Evolutionary conservation across 2,113 vertebrate species (phyloP).

Genomic region (Lipophrys pholis): DNA sequence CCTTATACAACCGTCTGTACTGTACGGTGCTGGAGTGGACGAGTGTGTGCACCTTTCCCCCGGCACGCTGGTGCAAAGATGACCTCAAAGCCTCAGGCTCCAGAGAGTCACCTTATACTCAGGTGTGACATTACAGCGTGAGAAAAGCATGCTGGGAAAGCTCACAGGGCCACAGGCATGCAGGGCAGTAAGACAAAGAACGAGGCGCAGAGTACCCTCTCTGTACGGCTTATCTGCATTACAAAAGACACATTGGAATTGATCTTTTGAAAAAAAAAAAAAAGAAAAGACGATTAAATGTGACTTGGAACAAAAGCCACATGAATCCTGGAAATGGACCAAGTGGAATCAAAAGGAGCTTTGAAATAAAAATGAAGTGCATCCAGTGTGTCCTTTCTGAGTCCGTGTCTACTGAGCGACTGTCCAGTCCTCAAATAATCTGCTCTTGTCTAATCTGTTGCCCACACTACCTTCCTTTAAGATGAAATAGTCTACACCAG

Average conservation of each 20-base stretch:
- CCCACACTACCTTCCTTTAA: no score
- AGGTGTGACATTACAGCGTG: slow-evolving; percentile 84
- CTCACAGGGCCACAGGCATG: slow-evolving; percentile 55
- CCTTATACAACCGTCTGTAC: slow-evolving; percentile 11
- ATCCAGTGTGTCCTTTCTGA: no score
- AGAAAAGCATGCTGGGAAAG: slow-evolving; percentile 81
- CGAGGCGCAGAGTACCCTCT: slow-evolving; percentile 33
- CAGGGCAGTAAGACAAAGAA: slow-evolving; percentile 23
- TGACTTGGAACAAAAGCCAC: background rate
- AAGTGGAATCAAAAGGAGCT: no score
- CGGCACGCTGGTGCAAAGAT: slow-evolving; percentile 72
- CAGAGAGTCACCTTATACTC: slow-evolving; percentile 80
- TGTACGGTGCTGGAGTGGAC: slow-evolving; percentile 4
- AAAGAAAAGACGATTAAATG: background rate
- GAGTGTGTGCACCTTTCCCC: slow-evolving; percentile 31
- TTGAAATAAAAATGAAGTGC: no score
- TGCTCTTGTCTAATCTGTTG: no score
- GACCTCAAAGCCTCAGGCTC: slow-evolving; percentile 66
- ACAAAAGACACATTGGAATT: slow-evolving; percentile 9
- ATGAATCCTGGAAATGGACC: no score
- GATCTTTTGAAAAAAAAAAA: background rate
- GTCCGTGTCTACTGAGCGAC: no score
- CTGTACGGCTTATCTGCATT: slow-evolving; percentile 13
- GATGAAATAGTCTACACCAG: no score
- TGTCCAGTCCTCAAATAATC: no score